phyloP scores from a whole-genome alignment of 2,113 vertebrate genomes.

The Chionis minor region DNA sequence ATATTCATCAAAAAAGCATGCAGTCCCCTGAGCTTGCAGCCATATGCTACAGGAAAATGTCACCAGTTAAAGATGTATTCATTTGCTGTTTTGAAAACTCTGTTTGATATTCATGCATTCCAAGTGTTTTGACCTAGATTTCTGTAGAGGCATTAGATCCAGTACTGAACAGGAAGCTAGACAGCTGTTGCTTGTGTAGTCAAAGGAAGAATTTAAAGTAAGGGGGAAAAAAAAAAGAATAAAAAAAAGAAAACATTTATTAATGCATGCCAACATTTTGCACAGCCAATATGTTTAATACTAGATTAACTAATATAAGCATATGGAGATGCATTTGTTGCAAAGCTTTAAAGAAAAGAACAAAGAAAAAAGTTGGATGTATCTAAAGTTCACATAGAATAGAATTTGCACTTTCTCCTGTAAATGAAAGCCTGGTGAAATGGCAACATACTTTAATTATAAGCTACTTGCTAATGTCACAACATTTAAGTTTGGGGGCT shows the following conservation, averaged over 20 bases:
- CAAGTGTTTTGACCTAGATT: conserved; percentile 88
- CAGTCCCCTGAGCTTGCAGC: conserved; percentile 92
- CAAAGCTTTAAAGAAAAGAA: conserved; percentile 86
- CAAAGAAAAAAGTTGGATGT: conserved; percentile 82
- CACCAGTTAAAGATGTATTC: conserved; percentile 97
- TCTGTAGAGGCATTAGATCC: conserved; percentile 83
- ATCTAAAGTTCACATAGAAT: conserved; percentile 80
- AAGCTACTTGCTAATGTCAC: conserved; percentile 80
- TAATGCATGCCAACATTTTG: conserved; percentile 86
- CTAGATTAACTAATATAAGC: conserved; percentile 87
- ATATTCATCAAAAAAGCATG: conserved; percentile 94
- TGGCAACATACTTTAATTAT: conserved; percentile 80
- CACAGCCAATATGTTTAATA: conserved; percentile 86
- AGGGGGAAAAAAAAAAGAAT: conserved; percentile 65
- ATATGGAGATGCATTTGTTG: conserved; percentile 87
- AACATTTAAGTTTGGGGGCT: conserved; percentile 72
- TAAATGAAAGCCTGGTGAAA: conserved; percentile 81
- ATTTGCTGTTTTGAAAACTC: conserved; percentile 92
- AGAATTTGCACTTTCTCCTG: conserved; percentile 82
- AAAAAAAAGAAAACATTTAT: conserved; percentile 86
- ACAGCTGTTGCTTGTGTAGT: conserved; percentile 88
- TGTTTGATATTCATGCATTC: conserved; percentile 94
- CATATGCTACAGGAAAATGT: conserved; percentile 98
- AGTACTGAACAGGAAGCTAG: conserved; percentile 82
- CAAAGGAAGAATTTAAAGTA: conserved; percentile 83